Conservation (phyloP, 2,888 invertebrate species). For the Hedya salicella region DNA sequence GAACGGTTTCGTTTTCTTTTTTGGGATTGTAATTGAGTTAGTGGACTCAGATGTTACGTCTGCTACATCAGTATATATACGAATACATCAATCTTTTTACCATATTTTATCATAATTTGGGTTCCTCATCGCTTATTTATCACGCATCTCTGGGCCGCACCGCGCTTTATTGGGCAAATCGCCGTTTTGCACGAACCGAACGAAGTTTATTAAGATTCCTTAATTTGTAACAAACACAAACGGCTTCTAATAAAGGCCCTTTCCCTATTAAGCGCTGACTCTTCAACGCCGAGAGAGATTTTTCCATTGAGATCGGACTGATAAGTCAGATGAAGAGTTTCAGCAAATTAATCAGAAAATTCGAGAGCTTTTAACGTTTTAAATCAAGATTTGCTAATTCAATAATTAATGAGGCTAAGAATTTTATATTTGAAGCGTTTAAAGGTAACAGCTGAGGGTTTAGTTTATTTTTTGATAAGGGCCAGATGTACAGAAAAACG, state of each 20-base stretch:
- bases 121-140: neutral
- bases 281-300: constrained; percentile 26
- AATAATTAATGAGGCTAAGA: constrained; percentile 13
- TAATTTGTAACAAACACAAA: constrained; percentile 33
- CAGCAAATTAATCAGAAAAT: constrained; percentile 37
- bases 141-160: neutral
- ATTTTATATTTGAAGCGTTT: constrained; percentile 1
- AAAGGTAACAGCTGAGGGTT: neutral
- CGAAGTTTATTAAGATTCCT: constrained; percentile 26
- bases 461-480: neutral
- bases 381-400: constrained; percentile 16
- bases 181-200: constrained; percentile 1
- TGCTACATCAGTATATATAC: neutral
- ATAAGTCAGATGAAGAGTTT: constrained; percentile 41
- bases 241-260: constrained; percentile 24
- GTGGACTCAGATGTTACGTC: too few relatives aligned
- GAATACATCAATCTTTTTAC: neutral
- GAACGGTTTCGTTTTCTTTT: too few relatives aligned
- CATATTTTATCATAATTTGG: neutral
- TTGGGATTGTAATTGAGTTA: neutral
- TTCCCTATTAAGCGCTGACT: constrained; percentile 30
- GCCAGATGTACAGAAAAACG: neutral
- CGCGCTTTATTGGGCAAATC: neutral
- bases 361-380: constrained; percentile 11
- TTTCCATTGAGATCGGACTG: constrained; percentile 37